Base-by-base conservation (phyloP, 2,113 vertebrate genomes). In the Nothoprocta pentlandii region DNA sequence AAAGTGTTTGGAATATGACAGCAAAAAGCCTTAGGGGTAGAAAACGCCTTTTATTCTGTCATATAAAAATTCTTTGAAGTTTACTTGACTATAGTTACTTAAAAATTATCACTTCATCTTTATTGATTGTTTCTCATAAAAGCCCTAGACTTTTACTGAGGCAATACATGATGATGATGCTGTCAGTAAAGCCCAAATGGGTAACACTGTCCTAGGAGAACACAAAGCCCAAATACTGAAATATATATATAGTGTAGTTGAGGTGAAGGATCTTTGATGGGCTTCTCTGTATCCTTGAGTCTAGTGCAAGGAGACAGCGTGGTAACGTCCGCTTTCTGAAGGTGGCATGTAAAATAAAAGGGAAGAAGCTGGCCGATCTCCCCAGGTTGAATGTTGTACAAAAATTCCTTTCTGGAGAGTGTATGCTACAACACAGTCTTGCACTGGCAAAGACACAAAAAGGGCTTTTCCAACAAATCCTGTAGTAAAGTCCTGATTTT, bases 71-170 rank as follows among this genome's bases (percentile, higher is more conserved):
- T 12, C 36, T 80, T 76, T 92, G 15, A 69, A 73, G 36, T 76
- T 89, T 53, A 73, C 67, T 51, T 82, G 28, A 63, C 39, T 68
- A 70, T 44, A 91, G 79, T 17, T 36, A 21, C 69, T 9, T 56
- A 58, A 90, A 90, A 81, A 82, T 73, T 56, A 28, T 16, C 3
- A 7, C 87, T 95, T 74, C 5, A 23, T 69, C 92, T 93, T 79
- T 89, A 9, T 30, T 49, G 58, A 13, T 80, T 75, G 12, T 79
- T 96, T 77, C 26, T 89, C 4, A 2, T 16, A 26, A 23, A 79
- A 68, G 34, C 75, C 22, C 21, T 78, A n/a, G 14, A 61, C 54
- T 89, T 85, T 85, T 77, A 4, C 23, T 26, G 23, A 12, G 74
- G 46, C 12, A 4, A 7, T 58, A 62, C 25, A 12, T 53, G 22